Evolutionary conservation across 2,113 vertebrate genomes (phyloP), one percentile per base, ranked within the genome.

Genomic region (Vidua macroura): DNA sequence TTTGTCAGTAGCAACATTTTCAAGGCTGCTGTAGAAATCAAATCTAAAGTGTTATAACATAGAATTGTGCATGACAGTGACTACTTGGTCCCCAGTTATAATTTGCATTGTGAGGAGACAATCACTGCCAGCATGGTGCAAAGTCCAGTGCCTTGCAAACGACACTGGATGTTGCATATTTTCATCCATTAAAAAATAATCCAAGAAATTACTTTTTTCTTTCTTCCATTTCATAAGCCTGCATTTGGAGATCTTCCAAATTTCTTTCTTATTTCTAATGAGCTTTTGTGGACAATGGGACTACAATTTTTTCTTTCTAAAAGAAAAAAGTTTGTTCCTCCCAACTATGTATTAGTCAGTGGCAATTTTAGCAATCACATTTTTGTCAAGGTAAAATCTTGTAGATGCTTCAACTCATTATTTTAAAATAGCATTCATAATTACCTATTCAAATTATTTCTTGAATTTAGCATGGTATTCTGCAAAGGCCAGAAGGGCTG

Each of bases 401-500:
- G n/a, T 39, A 91, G 53, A 64, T 73, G 37, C 28, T 83, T 91
- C 56, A 79, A 62, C 25, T 89, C 52, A 66, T 87, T 69, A 68
- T 75, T 95, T 92, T 73, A 48, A 87, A 97, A 93, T 62, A 92
- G 74, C 85, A 88, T 56, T 92, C 69, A 53, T 70, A 92, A 94
- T 94, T 79, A 90, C 48, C 60, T 68, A 84, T 52, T 68, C 49
- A 88, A 84, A 86, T 91, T 64, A 93, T 96, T 95, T 96, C 44
- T 75, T 73, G 72, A 94, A 83, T 90, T 94, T 13, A 39, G 49
- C n/a, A 59, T 16, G 37, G 15, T 51, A 56, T 68, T 93, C 58
- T 92, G 67, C 35, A 73, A 96, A 90, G 94, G 83, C 74, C 88
- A 96, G 83, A 85, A 87, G 84, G 48, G 59, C 88, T 95, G 81